Evolutionary conservation across 1,140 invertebrate genomes (phyloP), one percentile per base, ranked within the genome.

Genomic region (Bombus polaris): DNA sequence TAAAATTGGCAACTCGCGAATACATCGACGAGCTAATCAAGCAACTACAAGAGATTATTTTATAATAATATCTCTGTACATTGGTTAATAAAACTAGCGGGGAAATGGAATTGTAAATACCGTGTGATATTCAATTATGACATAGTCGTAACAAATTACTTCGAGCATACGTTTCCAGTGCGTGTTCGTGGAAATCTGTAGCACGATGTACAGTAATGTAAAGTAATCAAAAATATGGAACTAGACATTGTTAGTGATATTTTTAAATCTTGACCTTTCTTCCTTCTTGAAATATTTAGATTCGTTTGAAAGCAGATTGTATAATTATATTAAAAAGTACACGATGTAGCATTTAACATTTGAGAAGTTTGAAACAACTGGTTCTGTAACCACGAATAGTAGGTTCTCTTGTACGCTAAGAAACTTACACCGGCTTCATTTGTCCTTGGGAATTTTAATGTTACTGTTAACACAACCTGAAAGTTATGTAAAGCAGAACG

Each of bases 401-500:
- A 22, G 18, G 18, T 53, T 53, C 18, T 22, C 47, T 53, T 53
- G 18, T 53, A 53, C 47, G 5, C 47, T 53, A 6, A 44, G 32
- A 35, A 75, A 47, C 80, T 73, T 73, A 32, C 39, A 62, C 39
- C 32, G n/a, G 59, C 71, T 65, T 37, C 57, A n/a, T 65, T 82
- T 42, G 13, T 47, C 74, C 81, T 62, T 44, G 42, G 32, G 44
- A 75, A 75, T 66, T 82, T 82, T 66, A 74, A 75, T 72, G 68
- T 82, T 82, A 65, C 66, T 47, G 74, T 44, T 39, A 59, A 62
- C 53, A 65, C 39, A 42, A 8, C 13, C 70, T 15, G 22, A 37
- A 32, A 73, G 70, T 81, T 81, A 81, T 81, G 80, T 81, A 81
- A 81, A 81, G 53, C 70, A 37, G 53, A 81, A 32, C 57, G 80